phyloP scores from a whole-genome alignment of 2,797 vertebrate genomes.

The Sebastolobus alascanus region DNA sequence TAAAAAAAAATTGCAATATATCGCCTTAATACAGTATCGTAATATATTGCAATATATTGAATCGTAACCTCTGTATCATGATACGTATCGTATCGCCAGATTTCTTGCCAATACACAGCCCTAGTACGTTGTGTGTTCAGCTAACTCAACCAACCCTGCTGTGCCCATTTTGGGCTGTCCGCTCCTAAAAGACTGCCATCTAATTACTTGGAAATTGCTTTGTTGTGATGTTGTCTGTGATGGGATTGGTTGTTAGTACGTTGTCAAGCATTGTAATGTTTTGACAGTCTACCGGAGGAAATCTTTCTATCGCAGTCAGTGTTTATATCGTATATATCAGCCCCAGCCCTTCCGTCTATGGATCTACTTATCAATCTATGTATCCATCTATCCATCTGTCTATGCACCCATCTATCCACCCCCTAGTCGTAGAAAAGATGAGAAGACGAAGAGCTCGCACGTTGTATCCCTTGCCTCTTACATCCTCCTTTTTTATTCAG shows the following conservation, averaged over 20 bases:
- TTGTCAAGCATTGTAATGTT: not conserved
- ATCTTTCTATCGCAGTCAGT: not conserved
- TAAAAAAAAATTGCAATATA: too few relatives aligned
- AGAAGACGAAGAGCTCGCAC: slow-evolving; percentile 24
- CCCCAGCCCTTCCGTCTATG: too few relatives aligned
- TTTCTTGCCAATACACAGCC: too few relatives aligned
- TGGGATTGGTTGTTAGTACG: not conserved
- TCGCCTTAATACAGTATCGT: too few relatives aligned
- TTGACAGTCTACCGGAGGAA: not conserved
- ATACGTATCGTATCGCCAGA: too few relatives aligned
- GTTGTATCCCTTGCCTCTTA: slow-evolving; percentile 39
- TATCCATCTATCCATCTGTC: not conserved
- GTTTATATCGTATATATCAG: not conserved
- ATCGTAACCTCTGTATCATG: too few relatives aligned
- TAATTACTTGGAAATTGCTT: not conserved
- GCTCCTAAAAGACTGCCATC: not conserved
- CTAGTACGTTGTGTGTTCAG: too few relatives aligned
- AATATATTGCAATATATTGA: too few relatives aligned
- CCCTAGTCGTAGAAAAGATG: slow-evolving; percentile 19
- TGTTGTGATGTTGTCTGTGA: not conserved
- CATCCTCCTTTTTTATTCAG: slow-evolving; percentile 62
- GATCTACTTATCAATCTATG: not conserved
- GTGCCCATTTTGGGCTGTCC: not conserved
- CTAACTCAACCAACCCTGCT: not conserved
- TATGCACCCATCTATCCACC: not conserved